Evolutionary conservation across 2,797 vertebrate genomes (phyloP), one percentile per base, ranked within the genome.

Genomic region (Clarias platycephalus): DNA sequence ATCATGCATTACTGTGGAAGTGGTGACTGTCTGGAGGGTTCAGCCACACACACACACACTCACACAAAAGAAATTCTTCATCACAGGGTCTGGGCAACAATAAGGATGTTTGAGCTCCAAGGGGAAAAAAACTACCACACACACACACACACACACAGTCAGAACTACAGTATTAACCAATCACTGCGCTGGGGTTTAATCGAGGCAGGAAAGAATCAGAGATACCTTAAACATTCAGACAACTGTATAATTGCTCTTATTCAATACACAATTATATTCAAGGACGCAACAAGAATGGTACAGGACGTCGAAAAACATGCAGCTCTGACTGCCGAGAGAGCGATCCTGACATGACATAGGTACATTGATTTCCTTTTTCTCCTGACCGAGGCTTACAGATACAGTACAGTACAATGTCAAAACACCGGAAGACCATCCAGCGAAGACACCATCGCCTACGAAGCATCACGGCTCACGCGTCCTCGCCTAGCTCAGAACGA

Each of bases 201-300:
- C 53, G 90, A 91, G 77, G 49, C 58, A 57, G 22, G 85, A 89
- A 85, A 89, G 93, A 91, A 94, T 93, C 91, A 92, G 88, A 86
- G 89, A 84, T 67, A 87, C 89, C 86, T 86, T 2, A 67, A 89
- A 86, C 82, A 87, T 93, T 88, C 81, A 86, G 87, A 91, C 88
- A 24, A 88, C 86, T 81, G 88, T 84, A 87, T 6, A 18, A 85
- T 88, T 66, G 62, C 71, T 82, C 90, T 91, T 85, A 83, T 86
- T 87, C 88, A 80, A 84, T 16, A 80, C 91, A 87, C 87, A 91
- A 89, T 93, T 91, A 92, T 53, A 83, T 83, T 58, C 20, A 74
- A 57, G 67, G 79, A 88, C 57, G 76, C 91, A 90, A 90, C n/a
- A 77, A 31, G 88, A 85, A 85, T 63, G 26, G 63, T 71, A 82